A percentile compares a stretch with the other conserved stretches of the same genome.
These are phyloP conservation scores for Tribolium castaneum DNA, from an alignment of 1,140 invertebrate genomes.

Conservation along the genomic window DNA sequence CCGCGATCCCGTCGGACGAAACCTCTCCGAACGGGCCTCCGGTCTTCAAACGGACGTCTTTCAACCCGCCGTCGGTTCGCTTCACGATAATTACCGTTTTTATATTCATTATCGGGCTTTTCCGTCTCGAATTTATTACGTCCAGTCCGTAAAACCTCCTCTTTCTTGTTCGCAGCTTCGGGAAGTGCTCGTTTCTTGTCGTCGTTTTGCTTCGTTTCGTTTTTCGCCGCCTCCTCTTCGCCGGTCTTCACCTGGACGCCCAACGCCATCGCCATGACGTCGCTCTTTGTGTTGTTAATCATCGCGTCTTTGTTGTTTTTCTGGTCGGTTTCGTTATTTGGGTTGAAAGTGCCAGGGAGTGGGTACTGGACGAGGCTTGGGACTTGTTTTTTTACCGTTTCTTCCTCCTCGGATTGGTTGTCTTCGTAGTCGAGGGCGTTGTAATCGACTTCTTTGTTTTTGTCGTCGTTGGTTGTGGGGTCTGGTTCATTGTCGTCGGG, in stretches of 20 bases:
- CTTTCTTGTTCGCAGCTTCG: constrained; percentile 39
- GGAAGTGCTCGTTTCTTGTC: neutral
- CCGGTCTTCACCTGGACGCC: constrained; percentile 64
- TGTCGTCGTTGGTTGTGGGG: constrained; percentile 9
- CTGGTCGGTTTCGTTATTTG: constrained; percentile 8
- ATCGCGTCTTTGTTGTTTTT: constrained; percentile 43
- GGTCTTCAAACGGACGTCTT: constrained; percentile 5
- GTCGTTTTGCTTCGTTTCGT: constrained; percentile 34
- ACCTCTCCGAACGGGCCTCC: neutral
- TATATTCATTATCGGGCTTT: constrained; percentile 49
- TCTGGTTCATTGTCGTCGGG: constrained; percentile 5
- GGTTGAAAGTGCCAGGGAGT: constrained; percentile 52
- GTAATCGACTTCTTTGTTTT: constrained; percentile 61
- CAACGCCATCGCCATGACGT: constrained; percentile 64
- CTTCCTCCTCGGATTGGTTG: constrained; percentile 58
- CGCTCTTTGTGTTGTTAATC: constrained; percentile 56
- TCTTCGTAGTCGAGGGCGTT: constrained; percentile 66
- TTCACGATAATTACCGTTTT: constrained; percentile 20
- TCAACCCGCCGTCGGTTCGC: neutral
- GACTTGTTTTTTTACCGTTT: constrained; percentile 54
- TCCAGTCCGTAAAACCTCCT: constrained; percentile 41
- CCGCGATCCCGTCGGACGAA: constrained; percentile 9
- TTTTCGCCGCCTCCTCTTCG: constrained; percentile 59
- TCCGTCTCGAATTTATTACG: constrained; percentile 60
- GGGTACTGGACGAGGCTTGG: constrained; percentile 63